These are phyloP conservation scores for Athripsodes cinereus DNA, from an alignment of 2,888 invertebrate species.

Conservation along the genomic window DNA sequence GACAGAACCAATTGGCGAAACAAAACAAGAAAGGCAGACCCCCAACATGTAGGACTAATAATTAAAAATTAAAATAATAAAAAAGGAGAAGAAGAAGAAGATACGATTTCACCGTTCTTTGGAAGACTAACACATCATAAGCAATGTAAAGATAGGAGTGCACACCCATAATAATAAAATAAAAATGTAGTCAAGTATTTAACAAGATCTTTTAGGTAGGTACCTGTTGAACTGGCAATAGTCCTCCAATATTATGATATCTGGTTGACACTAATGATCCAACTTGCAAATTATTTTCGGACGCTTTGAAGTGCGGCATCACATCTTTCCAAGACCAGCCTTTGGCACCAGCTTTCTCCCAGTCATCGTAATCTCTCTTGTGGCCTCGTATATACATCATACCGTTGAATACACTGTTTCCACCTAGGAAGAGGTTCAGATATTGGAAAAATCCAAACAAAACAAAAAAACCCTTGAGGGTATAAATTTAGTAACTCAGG, in stretches of 20 bases:
- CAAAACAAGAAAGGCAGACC: neutral
- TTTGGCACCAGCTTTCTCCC: conserved; percentile 64
- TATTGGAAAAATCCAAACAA: too few relatives aligned
- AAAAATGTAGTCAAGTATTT: too few relatives aligned
- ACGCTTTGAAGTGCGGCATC: conserved; percentile 63
- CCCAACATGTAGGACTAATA: neutral
- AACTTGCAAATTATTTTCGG: conserved; percentile 62
- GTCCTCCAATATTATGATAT: conserved; percentile 57
- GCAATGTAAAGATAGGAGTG: too few relatives aligned
- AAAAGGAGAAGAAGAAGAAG: too few relatives aligned
- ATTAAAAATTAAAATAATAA: too few relatives aligned
- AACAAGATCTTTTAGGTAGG: too few relatives aligned
- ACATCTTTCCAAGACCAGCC: conserved; percentile 79
- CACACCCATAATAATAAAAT: too few relatives aligned
- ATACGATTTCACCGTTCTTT: too few relatives aligned
- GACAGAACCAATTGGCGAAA: neutral
- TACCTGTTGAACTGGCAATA: conserved; percentile 52
- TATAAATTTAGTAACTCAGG: too few relatives aligned
- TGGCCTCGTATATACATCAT: conserved; percentile 82
- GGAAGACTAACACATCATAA: too few relatives aligned
- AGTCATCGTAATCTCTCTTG: conserved; percentile 66
- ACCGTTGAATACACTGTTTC: conserved; percentile 67
- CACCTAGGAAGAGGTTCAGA: conserved; percentile 55
- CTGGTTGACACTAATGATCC: conserved; percentile 51
- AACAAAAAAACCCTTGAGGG: too few relatives aligned